Evolutionary conservation across 1,140 invertebrate species (phyloP).

Genomic region (Pachyrhynchus sulphureomaculatus): DNA sequence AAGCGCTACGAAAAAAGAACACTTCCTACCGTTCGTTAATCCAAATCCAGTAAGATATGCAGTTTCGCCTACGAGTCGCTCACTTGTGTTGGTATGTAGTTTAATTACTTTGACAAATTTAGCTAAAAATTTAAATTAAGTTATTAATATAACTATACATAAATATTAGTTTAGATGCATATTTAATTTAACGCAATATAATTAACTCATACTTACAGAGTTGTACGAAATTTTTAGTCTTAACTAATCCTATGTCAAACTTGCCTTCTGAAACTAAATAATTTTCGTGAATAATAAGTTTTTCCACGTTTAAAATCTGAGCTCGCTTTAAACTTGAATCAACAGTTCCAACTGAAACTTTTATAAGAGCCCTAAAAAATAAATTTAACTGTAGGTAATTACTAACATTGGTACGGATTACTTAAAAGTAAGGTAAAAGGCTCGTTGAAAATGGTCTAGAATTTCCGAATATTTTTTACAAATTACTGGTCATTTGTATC

Average conservation of each 20-base stretch:
- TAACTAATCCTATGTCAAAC: constrained; percentile 44
- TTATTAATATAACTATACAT: not conserved
- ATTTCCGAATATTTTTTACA: too few species aligned
- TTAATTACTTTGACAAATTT: constrained; percentile 39
- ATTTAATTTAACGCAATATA: too few species aligned
- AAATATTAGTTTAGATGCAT: too few species aligned
- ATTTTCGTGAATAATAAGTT: constrained; percentile 39
- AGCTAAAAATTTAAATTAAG: constrained; percentile 16
- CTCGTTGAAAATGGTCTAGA: too few species aligned
- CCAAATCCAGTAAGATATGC: constrained; percentile 49
- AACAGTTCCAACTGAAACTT: constrained; percentile 46
- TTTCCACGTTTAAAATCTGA: constrained; percentile 36
- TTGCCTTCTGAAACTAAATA: constrained; percentile 39
- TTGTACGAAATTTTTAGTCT: constrained; percentile 35
- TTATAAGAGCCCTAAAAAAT: constrained; percentile 36
- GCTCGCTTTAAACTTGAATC: constrained; percentile 37
- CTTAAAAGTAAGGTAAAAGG: too few species aligned
- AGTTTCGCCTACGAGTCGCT: constrained; percentile 39
- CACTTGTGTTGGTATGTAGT: constrained; percentile 41
- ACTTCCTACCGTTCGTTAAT: constrained; percentile 45
- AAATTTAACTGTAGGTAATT: constrained; percentile 5
- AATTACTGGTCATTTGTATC: too few species aligned
- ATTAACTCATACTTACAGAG: constrained; percentile 29
- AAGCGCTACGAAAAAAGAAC: not conserved
- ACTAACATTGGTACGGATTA: too few species aligned